Conservation (phyloP, 2,113 vertebrate species). For the Corythaeola cristata region DNA sequence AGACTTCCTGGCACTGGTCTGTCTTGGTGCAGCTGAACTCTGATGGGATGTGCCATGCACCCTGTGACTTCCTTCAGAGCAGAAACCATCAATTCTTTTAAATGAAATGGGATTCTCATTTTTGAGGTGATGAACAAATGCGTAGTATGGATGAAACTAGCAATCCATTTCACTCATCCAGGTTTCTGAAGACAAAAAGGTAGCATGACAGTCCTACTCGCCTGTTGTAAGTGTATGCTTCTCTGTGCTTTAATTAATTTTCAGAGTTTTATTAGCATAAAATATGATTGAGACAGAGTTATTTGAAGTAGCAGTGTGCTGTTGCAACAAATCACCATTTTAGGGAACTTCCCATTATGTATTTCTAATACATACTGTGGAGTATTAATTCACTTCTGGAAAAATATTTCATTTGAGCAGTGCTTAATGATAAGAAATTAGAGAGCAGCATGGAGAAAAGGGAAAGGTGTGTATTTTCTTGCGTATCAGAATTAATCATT, state of each 20-base stretch:
- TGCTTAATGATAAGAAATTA: conserved; percentile 14
- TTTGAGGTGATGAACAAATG: not conserved
- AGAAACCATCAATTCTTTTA: not conserved
- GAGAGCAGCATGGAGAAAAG: not conserved
- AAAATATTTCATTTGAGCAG: not conserved
- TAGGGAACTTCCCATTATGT: not conserved
- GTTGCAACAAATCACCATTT: not conserved
- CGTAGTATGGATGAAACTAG: not conserved
- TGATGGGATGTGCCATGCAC: not conserved
- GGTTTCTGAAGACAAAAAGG: not conserved
- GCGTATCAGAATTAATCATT: not conserved
- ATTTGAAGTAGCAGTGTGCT: not conserved
- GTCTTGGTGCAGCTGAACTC: not conserved
- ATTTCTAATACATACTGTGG: not conserved
- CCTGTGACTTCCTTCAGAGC: not conserved
- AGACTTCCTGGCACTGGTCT: not conserved
- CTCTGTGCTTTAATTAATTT: not conserved
- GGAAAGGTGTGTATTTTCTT: not conserved
- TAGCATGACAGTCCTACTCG: not conserved
- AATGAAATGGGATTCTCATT: not conserved
- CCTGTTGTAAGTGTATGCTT: not conserved
- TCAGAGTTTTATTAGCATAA: not conserved
- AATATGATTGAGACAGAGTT: not conserved
- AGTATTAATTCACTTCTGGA: not conserved
- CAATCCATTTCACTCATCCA: not conserved